Evolutionary conservation across 2,113 vertebrate genomes (phyloP), one percentile per base, ranked within the genome.

Genomic region (Cinclus cinclus): DNA sequence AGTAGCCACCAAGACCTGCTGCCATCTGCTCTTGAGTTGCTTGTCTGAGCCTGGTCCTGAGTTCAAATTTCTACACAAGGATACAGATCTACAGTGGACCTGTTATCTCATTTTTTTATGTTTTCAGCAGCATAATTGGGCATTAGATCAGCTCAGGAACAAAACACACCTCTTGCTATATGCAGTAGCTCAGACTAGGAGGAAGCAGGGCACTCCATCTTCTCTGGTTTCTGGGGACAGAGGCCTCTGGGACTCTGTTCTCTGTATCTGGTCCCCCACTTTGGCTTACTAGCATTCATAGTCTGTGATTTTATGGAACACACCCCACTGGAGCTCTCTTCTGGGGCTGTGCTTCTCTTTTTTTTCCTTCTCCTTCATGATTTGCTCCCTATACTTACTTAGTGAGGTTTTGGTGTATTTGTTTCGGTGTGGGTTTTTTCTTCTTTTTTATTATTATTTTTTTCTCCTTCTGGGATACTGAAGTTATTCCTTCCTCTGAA

Each of bases 41-140:
- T 46, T 90, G 47, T 63, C 75, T 90, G 83, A 96, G 83, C 60
- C 80, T 63, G 16, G 60, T 60, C 41, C 52, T 25, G 47, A 41
- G 39, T 60, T 84, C 49, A 84, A 46, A 91, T 31, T 69, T 84
- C 44, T 55, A 1, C 23, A 7, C 28, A 27, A 52, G 68, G 87
- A 90, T 70, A 74, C 17, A 70, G 67, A 92, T 79, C 91, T 76
- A 12, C 25, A 65, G 30, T 2, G 0, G 15, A 59, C 56, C 59
- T 86, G 52, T 76, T 86, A 55, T 56, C 71, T 67, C 33, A 10
- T 35, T 16, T 65, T n/a, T 67, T 81, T 53, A 37, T n/a, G 31
- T 22, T 78, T 80, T 94, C 83, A 92, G 83, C 56, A 87, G 76
- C 74, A 60, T 56, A 78, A 49, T 2, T 68, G 52, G 60, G 35